Base-by-base conservation (phyloP, 2,113 vertebrate genomes). In the Elachura formosa region DNA sequence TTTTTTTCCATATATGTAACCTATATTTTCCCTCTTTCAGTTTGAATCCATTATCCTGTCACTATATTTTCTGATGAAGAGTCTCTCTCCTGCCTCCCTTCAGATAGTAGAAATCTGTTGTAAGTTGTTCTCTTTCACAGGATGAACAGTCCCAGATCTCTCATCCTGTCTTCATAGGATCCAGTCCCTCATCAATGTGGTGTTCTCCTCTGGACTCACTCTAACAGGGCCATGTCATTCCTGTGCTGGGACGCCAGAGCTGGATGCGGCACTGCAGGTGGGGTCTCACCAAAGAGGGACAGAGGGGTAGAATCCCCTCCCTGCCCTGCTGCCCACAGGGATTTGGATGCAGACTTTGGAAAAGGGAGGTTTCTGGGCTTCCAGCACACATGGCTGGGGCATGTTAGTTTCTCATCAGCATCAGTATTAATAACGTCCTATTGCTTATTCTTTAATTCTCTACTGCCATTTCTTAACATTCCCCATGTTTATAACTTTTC, bases 331-430 rank as follows among this genome's bases (percentile, higher is more conserved):
- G 25, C 41, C 31, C 49, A 72, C 1, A 0, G 13, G 49, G 25
- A 13, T 79, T 5, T 55, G 31, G 34, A 10, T 63, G 75, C 45
- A 64, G 41, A 34, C 85, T 49, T n/a, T n/a, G 64, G 66, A 34
- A 33, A 17, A 49, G 0, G 8, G 31, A 14, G 14, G 9, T 2
- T 20, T 38, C 36, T 17, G 18, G 56, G 17, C 34, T 64, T 2
- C 34, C 51, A 56, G 49, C 0, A 0, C 43, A 36, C 22, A 29
- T 0, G 0, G 15, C 12, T 5, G 3, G 43, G 36, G 6, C 28
- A 45, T 58, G 40, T 24, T 29, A 66, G 11, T 51, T 81, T 66
- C 51, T 38, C 45, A 52, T 59, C 33, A 66, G 3, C 28, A 33
- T 51, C 43, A 49, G 23, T 48, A 68, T 88, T n/a, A 52, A 24